A percentile compares a stretch with the other conserved stretches of the same genome.
phyloP scores from a whole-genome alignment of 2,888 invertebrate species.

The Pterobdella sp. region DNA sequence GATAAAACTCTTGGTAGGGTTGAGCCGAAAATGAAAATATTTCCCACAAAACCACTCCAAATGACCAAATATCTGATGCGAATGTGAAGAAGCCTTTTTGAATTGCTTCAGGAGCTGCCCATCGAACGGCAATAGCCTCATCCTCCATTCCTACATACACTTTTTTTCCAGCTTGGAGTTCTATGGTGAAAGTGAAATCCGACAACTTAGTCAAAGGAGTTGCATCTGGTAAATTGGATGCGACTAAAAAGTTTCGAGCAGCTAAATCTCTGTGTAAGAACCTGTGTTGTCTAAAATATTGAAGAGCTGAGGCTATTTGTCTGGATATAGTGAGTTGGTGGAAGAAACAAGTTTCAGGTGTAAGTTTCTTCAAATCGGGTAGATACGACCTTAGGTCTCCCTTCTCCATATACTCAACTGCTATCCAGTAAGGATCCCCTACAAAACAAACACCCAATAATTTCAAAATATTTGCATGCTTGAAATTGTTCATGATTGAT shows the following conservation, averaged over 20 bases:
- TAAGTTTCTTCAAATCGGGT: constrained; percentile 73
- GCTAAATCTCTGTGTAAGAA: constrained; percentile 94
- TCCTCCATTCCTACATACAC: constrained; percentile 91
- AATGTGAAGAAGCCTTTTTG: constrained; percentile 94
- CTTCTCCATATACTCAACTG: constrained; percentile 90
- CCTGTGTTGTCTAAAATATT: constrained; percentile 65
- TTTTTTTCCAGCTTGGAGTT: constrained; percentile 80
- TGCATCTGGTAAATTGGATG: constrained; percentile 52
- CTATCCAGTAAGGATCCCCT: constrained; percentile 81
- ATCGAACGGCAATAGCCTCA: constrained; percentile 81
- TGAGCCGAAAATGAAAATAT: constrained; percentile 93
- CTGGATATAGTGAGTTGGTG: constrained; percentile 76
- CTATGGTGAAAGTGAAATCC: constrained; percentile 87
- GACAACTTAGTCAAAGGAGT: constrained; percentile 93
- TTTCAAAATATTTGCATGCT: constrained; percentile 90
- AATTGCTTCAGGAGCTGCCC: constrained; percentile 99
- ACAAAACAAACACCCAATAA: constrained; percentile 82
- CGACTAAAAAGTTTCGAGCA: constrained; percentile 85
- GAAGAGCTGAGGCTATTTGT: constrained; percentile 52
- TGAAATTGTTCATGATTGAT: constrained; percentile 82
- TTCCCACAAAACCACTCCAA: constrained; percentile 98
- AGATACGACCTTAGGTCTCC: constrained; percentile 94
- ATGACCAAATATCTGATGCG: constrained; percentile 96
- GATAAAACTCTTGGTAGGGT: constrained; percentile 63
- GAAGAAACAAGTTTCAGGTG: neutral